Evolutionary conservation across 2,888 invertebrate species (phyloP), one percentile per base, ranked within the genome.

Genomic region (Latrodectus hesperus): DNA sequence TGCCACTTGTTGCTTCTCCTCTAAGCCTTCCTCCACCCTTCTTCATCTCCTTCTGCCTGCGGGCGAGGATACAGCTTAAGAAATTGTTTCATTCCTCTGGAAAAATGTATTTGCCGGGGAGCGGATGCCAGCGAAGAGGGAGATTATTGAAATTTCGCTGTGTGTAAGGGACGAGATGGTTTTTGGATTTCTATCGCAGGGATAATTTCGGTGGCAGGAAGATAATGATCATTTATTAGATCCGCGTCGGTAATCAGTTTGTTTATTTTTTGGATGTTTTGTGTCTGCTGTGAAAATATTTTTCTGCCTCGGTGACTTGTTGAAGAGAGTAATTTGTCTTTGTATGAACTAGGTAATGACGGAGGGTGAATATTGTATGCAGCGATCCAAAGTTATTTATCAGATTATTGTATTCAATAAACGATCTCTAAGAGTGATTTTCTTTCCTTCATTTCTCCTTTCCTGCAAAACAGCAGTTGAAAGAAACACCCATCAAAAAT

Each of bases 71-170:
- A 53, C 71, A 38, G 84, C 78, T 84, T 73, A 78, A 72, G 78
- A 84, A 78, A 84, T 84, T 84, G 84, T 84, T 84, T 84, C 78
- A 84, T 84, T 71, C n/a, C 14, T 49, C 22, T 75, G 60, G 12
- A 16, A 38, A 52, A 78, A 78, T 78, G 73, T 73, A 68, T 78
- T 65, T 76, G n/a, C 26, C 6, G 26, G 38, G 53, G 52, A n/a
- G 73, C 16, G 6, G 53, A 52, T 14, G 73, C n/a, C 51, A 16
- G 49, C 51, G 52, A 49, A 52, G 73, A n/a, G n/a, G 52, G 12
- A 51, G 52, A 38, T 78, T 78, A 52, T 52, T 51, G 78, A 68
- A 68, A 78, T 78, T 76, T 64, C 64, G 12, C 16, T 49, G 17
- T 51, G 16, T 52, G 1, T 53, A n/a, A 16, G 49, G 26, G 51